A percentile compares a stretch with the other conserved stretches of the same genome.
phyloP scores from a whole-genome alignment of 1,140 invertebrate genomes.

The Arion vulgaris region DNA sequence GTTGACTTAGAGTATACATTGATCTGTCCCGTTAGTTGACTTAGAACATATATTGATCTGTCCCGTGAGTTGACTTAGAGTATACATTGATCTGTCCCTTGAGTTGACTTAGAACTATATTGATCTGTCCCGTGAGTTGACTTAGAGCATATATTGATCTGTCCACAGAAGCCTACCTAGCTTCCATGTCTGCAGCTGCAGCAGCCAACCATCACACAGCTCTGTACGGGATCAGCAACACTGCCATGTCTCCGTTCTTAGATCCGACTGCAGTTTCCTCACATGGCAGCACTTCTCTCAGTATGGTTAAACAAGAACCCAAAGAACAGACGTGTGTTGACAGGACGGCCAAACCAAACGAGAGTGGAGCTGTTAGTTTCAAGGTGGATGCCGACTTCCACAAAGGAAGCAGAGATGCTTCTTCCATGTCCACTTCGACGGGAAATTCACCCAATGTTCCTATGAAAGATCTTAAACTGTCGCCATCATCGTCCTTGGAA shows the following conservation, averaged over 20 bases:
- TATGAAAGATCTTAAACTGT: constrained; percentile 16
- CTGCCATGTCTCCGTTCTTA: background rate
- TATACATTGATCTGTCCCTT: too few relatives aligned
- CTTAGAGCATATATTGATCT: background rate
- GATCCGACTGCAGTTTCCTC: background rate
- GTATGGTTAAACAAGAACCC: constrained; percentile 36
- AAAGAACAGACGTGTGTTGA: constrained; percentile 15
- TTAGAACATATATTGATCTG: too few relatives aligned
- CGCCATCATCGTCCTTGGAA: background rate
- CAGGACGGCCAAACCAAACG: background rate
- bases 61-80: too few relatives aligned
- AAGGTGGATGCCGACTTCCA: constrained; percentile 10
- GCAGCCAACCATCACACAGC: constrained; percentile 27
- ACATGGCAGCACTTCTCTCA: constrained; percentile 4
- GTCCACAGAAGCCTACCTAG: constrained; percentile 26
- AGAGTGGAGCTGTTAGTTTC: background rate
- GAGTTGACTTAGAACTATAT: too few relatives aligned
- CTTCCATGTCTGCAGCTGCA: constrained; percentile 16
- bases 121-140: too few relatives aligned
- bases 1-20: too few relatives aligned
- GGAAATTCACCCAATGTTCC: background rate
- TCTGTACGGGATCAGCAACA: constrained; percentile 9
- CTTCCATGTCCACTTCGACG: background rate
- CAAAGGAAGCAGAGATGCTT: background rate
- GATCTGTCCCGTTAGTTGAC: too few relatives aligned